Conservation (phyloP, 1,140 invertebrate genomes). For the Drosophila nigrodunni region DNA sequence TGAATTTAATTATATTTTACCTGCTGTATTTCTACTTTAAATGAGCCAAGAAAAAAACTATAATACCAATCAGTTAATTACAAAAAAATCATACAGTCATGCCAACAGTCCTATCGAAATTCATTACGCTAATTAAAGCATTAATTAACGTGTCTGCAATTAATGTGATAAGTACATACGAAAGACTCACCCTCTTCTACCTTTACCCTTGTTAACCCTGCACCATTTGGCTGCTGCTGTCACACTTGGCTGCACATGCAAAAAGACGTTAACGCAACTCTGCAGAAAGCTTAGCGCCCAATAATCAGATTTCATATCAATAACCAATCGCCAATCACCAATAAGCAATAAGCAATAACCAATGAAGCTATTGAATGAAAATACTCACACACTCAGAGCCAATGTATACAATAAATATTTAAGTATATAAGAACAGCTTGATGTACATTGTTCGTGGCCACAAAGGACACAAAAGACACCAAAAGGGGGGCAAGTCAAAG, state of each 20-base stretch:
- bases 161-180: neutral
- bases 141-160: conserved; percentile 12
- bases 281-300: conserved; percentile 27
- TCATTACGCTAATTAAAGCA: conserved; percentile 5
- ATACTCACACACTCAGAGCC: conserved; percentile 18
- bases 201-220: neutral
- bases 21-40: too few relatives aligned
- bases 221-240: neutral
- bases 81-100: neutral
- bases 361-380: conserved; percentile 23
- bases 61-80: too few relatives aligned
- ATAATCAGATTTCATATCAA: conserved; percentile 57
- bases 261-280: conserved; percentile 22
- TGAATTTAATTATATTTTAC: too few relatives aligned
- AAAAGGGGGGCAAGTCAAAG: conserved; percentile 41
- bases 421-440: conserved; percentile 23
- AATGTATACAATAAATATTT: neutral
- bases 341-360: conserved; percentile 51
- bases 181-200: too few relatives aligned
- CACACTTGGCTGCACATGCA: conserved; percentile 48
- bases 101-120: neutral
- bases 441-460: conserved; percentile 46
- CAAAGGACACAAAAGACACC: conserved; percentile 29
- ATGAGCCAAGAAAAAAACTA: too few relatives aligned
- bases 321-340: conserved; percentile 53